A percentile compares a stretch with the other conserved stretches of the same genome.
Evolutionary conservation across 2,797 vertebrate species (phyloP).

Genomic region (Siniperca scherzeri): DNA sequence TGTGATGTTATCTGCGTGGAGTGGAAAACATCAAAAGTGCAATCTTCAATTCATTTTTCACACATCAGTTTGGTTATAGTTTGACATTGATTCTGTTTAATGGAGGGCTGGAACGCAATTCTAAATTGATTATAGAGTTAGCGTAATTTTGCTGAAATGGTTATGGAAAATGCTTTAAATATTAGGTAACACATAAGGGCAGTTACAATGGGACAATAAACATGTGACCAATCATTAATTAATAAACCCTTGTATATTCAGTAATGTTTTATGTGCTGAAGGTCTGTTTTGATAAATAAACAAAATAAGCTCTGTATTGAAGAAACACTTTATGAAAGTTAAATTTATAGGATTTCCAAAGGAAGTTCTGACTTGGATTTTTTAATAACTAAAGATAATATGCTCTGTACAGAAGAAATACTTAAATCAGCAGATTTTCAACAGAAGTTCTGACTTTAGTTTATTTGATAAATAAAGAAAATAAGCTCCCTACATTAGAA

Average conservation of each 20-base stretch:
- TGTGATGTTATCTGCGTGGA: conserved; percentile 66
- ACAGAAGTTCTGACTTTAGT: neutral
- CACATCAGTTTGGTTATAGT: conserved; percentile 31
- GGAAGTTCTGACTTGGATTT: neutral
- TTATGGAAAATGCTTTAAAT: conserved; percentile 21
- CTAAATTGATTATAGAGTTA: conserved; percentile 21
- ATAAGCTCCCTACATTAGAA: neutral
- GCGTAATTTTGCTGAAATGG: conserved; percentile 13
- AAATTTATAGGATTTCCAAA: neutral
- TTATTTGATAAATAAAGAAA: neutral
- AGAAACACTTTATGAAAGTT: neutral
- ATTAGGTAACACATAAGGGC: conserved; percentile 1
- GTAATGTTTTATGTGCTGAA: conserved; percentile 1
- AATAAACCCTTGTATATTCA: neutral
- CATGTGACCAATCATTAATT: conserved; percentile 15
- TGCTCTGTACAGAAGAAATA: neutral
- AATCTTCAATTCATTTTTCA: conserved; percentile 50
- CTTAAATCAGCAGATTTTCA: neutral
- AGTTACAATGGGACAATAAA: conserved; percentile 1
- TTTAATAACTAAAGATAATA: neutral
- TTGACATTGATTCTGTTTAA: conserved; percentile 44
- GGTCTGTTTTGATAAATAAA: neutral
- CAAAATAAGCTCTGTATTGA: neutral
- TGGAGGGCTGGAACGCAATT: conserved; percentile 33
- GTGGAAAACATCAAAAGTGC: conserved; percentile 57